phyloP scores from a whole-genome alignment of 53 echinoderm and acorn worm genomes.

The Paelopatides confundens region DNA sequence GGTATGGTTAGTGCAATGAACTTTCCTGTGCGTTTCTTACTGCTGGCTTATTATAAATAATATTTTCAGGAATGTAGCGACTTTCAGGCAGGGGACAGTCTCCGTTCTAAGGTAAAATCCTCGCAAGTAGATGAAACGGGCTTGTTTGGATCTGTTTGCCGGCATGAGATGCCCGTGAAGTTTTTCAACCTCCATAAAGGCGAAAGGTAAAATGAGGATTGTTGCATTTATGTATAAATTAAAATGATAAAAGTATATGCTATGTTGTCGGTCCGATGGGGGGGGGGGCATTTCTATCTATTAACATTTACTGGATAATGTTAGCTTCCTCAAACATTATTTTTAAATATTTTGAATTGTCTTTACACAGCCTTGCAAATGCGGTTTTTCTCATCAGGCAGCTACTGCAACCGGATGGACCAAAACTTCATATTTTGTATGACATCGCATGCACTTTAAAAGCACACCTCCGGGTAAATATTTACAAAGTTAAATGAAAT shows the following conservation, averaged over 20 bases:
- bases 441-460: slow-evolving; percentile 12
- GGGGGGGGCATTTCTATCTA: no score
- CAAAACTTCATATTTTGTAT: neutral
- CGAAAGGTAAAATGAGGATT: slow-evolving; percentile 14
- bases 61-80: slow-evolving; percentile 27
- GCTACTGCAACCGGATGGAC: neutral
- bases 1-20: no score
- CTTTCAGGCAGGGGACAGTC: slow-evolving; percentile 41
- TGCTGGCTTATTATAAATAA: no score
- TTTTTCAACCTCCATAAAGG: slow-evolving; percentile 48
- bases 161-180: slow-evolving; percentile 38
- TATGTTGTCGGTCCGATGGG: no score
- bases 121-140: slow-evolving; percentile 38
- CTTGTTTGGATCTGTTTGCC: slow-evolving; percentile 53
- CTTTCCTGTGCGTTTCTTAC: no score
- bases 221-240: neutral
- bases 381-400: neutral
- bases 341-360: no score
- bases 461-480: neutral
- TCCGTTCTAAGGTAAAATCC: slow-evolving; percentile 17
- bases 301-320: no score
- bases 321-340: no score
- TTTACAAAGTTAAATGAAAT: no score
- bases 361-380: neutral
- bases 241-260: no score